Evolutionary conservation across 2,113 vertebrate species (phyloP), one percentile per base, ranked within the genome.

Genomic region (Planiliza haematocheilus): DNA sequence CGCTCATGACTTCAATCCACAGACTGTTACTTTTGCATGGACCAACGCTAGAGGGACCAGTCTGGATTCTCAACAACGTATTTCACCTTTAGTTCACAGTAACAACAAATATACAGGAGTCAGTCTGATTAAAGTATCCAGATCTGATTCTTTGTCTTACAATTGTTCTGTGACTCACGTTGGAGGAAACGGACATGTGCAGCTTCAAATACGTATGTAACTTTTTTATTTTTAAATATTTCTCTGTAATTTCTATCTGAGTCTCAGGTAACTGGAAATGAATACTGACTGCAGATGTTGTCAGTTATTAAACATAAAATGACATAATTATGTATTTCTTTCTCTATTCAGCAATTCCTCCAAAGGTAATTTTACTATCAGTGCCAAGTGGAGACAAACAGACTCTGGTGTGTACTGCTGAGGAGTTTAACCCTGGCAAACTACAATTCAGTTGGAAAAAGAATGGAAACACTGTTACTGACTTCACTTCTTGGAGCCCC

Each of bases 21-120:
- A 56, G 0, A 37, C 12, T 56, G n/a, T 68, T 2, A 37, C 43
- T 37, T 81, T 77, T 16, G 1, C 43, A 39, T 84, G 82, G 82
- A 71, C 48, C 1, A 6, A 46, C 36, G 9, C 1, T 34, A 56
- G 30, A 4, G 49, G 55, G 8, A 1, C 0, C 0, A 10, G 0
- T 4, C 16, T 36, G 43, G 7, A 7, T 1, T 13, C 59, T 58
- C 5, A 0, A 6, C 18, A 70, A 30, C 62, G 74, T 52, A 34
- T 38, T 61, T 0, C 10, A 50, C n/a, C n/a, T n/a, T n/a, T n/a
- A 0, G 0, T 10, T 0, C 1, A 16, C n/a, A 21, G 1, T 7
- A 42, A 46, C 14, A 58, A 62, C 59, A 57, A 7, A 48, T 77
- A 66, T 16, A 62, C 50, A 41, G 13, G 16, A 42, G 49, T 70